Conservation (phyloP, 2,797 vertebrate species). For the Pipistrellus nathusii region DNA sequence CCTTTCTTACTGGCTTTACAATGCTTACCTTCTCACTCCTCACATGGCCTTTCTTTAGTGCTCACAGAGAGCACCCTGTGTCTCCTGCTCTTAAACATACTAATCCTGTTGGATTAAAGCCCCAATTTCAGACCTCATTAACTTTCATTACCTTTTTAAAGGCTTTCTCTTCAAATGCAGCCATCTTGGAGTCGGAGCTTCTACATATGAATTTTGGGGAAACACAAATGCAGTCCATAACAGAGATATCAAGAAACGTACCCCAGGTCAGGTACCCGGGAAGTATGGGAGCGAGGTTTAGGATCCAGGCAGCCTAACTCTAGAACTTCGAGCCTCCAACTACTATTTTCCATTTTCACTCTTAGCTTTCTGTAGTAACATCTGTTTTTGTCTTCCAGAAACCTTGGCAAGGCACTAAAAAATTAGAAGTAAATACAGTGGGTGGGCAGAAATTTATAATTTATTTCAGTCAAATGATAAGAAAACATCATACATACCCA, state of each 20-base stretch:
- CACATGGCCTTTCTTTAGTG: neutral
- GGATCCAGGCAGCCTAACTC: neutral
- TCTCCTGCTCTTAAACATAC: neutral
- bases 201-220: neutral
- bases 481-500: neutral
- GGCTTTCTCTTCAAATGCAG: neutral
- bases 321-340: neutral
- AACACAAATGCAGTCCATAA: neutral
- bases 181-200: neutral
- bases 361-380: neutral
- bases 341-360: neutral
- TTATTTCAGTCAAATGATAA: neutral
- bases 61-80: rapidly evolving
- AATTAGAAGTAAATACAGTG: neutral
- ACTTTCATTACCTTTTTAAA: neutral
- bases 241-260: neutral
- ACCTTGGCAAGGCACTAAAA: neutral
- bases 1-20: neutral
- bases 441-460: neutral
- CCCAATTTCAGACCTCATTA: neutral
- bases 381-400: constrained; percentile 29
- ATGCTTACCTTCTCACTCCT: neutral
- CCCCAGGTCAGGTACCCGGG: neutral
- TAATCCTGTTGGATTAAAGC: neutral
- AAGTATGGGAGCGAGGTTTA: neutral